Evolutionary conservation across 2,888 invertebrate genomes (phyloP), one percentile per base, ranked within the genome.

Genomic region (Drosophila seclusa): DNA sequence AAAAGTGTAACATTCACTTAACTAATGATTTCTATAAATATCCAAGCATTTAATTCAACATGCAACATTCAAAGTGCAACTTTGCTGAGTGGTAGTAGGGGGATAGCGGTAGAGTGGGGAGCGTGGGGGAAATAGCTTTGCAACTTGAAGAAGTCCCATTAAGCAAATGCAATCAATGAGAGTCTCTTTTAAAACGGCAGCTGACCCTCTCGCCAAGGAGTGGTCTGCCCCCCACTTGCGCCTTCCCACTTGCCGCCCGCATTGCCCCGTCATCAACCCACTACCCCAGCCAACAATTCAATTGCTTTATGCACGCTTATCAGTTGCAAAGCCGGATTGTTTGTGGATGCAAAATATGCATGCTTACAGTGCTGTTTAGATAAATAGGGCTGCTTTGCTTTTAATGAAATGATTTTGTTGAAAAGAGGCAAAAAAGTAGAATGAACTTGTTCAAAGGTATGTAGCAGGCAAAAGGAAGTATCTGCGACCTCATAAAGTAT

Each of bases 161-260:
- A 48, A 29, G 55, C 40, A 60, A 74, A 60, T 49, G 48, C 52
- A 76, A 76, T 78, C 61, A 76, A 50, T 52, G 40, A 52, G 29
- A 55, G 78, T 21, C 58, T 50, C 18, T 65, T 18, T 27, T 54
- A 57, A 55, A 45, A 55, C 48, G 59, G 59, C 68, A 54, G 62
- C 49, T 73, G 78, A 76, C 76, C 78, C 32, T 52, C 31, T 52
- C 34, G 32, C 7, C 3, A n/a, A 36, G 45, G 13, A 50, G n/a
- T 54, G 10, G 3, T 16, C 27, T 18, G 27, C 27, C 24, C 11
- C 1, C 24, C 7, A 36, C 10, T 16, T 54, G n/a, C 13, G 32
- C 32, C 11, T 32, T 32, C 11, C 32, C 32, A 32, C 10, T 32
- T 32, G 32, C 32, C 11, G 2, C 3, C n/a, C n/a, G n/a, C n/a